These are phyloP conservation scores for Saguinus imperator DNA, from an alignment of 2,113 vertebrate species.

Conservation along the genomic window DNA sequence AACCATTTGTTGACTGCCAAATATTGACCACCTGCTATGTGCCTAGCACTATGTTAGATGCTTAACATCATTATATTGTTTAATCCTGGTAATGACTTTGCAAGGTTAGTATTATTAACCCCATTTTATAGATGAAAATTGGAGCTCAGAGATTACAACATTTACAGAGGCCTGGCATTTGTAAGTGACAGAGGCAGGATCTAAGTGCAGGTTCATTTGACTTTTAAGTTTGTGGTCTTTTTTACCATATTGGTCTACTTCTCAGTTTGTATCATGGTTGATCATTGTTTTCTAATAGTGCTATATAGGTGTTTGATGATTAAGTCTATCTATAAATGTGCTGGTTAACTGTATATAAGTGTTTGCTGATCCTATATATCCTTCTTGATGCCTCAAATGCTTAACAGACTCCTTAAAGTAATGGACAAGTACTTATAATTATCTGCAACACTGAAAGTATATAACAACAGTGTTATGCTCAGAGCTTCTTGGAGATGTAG, in stretches of 20 bases:
- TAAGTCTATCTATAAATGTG: constrained; percentile 22
- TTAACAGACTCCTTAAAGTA: constrained; percentile 43
- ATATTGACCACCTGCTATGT: constrained; percentile 77
- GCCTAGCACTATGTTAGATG: constrained; percentile 70
- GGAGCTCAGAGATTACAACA: constrained; percentile 36
- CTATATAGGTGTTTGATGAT: constrained; percentile 32
- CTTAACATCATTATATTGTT: constrained; percentile 55
- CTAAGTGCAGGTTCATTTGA: constrained; percentile 10
- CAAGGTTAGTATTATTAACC: constrained; percentile 66
- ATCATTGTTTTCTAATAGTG: constrained; percentile 26
- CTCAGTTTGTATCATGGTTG: neutral
- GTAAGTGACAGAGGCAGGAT: neutral
- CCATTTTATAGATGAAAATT: constrained; percentile 67
- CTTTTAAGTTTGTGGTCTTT: constrained; percentile 40
- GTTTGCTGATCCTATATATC: neutral
- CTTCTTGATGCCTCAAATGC: constrained; percentile 46
- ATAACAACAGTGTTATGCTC: neutral
- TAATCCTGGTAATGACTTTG: constrained; percentile 54
- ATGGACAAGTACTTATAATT: neutral
- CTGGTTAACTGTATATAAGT: neutral
- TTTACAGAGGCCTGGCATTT: neutral
- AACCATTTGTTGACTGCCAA: constrained; percentile 45
- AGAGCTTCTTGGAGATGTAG: constrained; percentile 41
- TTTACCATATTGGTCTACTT: neutral
- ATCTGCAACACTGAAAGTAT: constrained; percentile 18